Base-by-base conservation (phyloP, 2,113 vertebrate genomes). In the Cranoglanis bouderius region DNA sequence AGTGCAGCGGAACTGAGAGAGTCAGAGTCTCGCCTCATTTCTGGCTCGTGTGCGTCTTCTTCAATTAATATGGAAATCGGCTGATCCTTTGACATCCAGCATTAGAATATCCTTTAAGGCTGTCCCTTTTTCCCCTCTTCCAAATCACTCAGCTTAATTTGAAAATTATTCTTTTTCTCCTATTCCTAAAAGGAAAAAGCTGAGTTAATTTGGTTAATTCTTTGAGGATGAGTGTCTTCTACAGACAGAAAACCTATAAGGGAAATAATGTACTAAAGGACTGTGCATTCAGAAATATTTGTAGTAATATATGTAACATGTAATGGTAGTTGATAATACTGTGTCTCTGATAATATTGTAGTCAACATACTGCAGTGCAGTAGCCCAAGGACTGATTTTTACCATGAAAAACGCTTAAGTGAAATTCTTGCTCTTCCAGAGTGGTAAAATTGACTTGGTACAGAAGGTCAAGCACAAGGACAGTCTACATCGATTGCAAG, bases 1-100 rank as follows among this genome's bases (percentile, higher is more conserved):
- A 93, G 92, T 92, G 93, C 92, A 92, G 94, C 87, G 91, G 92
- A 89, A 90, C 90, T 90, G 93, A 90, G 88, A 90, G 91, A 90
- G 90, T 74, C 67, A 77, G 88, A 78, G 59, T 59, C 82, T 90
- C 81, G 85, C 87, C 90, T 92, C 90, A 86, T 80, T 86, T 86
- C 81, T 51, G 53, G 74, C 85, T 84, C 53, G 86, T 59, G 78
- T 78, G 82, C 70, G 65, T 88, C 88, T 90, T 82, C 90, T 91
- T 91, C 89, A 91, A 92, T 92, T 92, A 90, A 91, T 92, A 92
- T 92, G 91, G 90, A 92, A 92, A 92, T 90, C 80, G 82, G 81
- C 83, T 88, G 89, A 92, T 90, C 90, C 90, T 89, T 88, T 90
- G 87, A 92, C 89, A 92, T 88, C 78, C 67, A 82, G 82, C 82